phyloP scores from a whole-genome alignment of 2,797 vertebrate genomes.

The Bovichtus diacanthus region DNA sequence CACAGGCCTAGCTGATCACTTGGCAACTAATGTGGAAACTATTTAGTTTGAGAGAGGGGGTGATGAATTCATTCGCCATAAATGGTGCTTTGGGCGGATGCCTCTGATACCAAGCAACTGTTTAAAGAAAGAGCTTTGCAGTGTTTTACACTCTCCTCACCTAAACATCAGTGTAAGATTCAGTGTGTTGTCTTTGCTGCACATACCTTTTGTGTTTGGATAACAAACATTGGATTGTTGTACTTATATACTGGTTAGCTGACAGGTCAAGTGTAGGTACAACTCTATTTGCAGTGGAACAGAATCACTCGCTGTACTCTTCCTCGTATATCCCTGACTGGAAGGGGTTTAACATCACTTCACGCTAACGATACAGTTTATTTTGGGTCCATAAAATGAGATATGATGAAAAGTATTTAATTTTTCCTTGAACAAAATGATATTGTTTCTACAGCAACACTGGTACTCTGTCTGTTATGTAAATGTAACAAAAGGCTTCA shows the following conservation, averaged over 20 bases:
- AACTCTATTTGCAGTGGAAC: background rate
- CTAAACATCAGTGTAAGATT: background rate
- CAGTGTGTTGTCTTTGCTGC: background rate
- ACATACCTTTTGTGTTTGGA: conserved; percentile 27
- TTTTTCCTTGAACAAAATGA: background rate
- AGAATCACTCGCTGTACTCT: background rate
- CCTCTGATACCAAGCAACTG: conserved; percentile 40
- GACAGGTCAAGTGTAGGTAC: background rate
- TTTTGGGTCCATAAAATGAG: background rate
- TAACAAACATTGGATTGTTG: conserved; percentile 25
- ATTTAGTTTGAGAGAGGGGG: conserved; percentile 60
- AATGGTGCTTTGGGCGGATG: conserved; percentile 62
- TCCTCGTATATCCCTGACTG: too few relatives aligned
- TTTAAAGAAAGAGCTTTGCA: conserved; percentile 37
- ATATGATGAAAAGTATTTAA: background rate
- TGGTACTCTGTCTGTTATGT: background rate
- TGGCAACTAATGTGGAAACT: conserved; percentile 76
- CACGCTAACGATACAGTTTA: background rate
- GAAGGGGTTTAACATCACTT: background rate
- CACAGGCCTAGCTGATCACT: conserved; percentile 54
- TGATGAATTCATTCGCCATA: conserved; percentile 63
- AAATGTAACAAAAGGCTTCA: background rate
- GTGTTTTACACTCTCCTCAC: conserved; percentile 9
- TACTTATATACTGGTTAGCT: background rate
- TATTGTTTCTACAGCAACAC: background rate